Evolutionary conservation across 53 echinoderm and acorn worm genomes (phyloP).

Genomic region (Paracentrotus lividus): DNA sequence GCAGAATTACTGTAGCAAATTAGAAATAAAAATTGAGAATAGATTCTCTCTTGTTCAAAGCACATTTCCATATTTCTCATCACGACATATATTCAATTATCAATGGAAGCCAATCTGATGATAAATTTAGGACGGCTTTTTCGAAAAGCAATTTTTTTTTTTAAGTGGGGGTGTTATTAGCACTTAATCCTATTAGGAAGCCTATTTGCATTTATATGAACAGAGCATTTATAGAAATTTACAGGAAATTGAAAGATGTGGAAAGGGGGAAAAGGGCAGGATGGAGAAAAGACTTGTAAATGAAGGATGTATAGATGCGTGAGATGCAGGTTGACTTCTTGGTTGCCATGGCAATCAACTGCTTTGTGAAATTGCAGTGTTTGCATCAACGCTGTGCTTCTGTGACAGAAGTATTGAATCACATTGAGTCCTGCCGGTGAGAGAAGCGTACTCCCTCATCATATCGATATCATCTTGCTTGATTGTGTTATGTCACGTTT

Average conservation of each 20-base stretch:
- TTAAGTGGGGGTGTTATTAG: background rate
- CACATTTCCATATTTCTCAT: background rate
- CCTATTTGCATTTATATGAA: background rate
- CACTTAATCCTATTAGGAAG: background rate
- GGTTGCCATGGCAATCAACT: constrained; percentile 19
- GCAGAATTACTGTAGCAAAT: too few relatives aligned
- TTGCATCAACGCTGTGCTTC: constrained; percentile 35
- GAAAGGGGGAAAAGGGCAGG: background rate
- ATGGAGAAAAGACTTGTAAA: background rate
- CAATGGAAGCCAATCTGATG: too few relatives aligned
- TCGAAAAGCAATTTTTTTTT: too few relatives aligned
- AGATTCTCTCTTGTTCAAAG: background rate
- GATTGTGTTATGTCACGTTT: background rate
- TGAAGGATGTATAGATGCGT: background rate
- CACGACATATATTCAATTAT: too few relatives aligned
- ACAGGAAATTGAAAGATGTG: background rate
- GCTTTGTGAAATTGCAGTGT: constrained; percentile 46
- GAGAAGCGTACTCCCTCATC: background rate
- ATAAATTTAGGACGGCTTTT: too few relatives aligned
- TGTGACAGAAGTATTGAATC: constrained; percentile 16
- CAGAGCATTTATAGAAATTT: background rate
- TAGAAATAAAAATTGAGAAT: background rate
- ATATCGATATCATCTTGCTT: background rate
- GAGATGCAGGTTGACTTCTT: constrained; percentile 3
- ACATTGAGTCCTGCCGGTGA: background rate